Conservation (phyloP, 1,140 invertebrate species). For the Aphidius ervi region DNA sequence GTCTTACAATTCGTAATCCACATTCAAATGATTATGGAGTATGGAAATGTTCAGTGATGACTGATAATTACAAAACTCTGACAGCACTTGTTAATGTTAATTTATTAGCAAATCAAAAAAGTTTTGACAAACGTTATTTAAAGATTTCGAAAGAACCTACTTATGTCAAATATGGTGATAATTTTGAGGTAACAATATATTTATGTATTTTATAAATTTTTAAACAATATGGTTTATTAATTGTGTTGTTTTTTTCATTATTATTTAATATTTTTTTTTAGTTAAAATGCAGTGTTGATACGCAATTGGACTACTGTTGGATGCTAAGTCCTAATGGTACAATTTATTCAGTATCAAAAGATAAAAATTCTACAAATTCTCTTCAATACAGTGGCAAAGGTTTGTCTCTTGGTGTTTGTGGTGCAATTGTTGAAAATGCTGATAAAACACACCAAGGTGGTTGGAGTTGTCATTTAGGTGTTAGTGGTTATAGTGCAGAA, state of each 20-base stretch:
- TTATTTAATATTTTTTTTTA: conserved; percentile 12
- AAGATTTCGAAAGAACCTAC: conserved; percentile 16
- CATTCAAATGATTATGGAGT: conserved; percentile 34
- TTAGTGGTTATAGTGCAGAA: conserved; percentile 27
- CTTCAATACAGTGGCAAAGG: conserved; percentile 33
- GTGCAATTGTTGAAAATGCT: conserved; percentile 30
- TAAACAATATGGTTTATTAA: not conserved
- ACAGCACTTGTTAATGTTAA: conserved; percentile 7
- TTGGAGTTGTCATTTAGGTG: conserved; percentile 41
- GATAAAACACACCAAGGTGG: conserved; percentile 31
- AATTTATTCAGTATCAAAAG: conserved; percentile 27
- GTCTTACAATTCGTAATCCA: conserved; percentile 36
- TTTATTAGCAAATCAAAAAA: not conserved
- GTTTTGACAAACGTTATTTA: too few relatives aligned
- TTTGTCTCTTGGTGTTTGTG: conserved; percentile 37
- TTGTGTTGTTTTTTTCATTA: not conserved
- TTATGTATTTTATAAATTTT: not conserved
- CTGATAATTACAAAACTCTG: conserved; percentile 22
- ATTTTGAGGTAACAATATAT: conserved; percentile 32
- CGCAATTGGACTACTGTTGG: conserved; percentile 40
- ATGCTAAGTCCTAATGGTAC: conserved; percentile 40
- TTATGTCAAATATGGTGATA: conserved; percentile 33
- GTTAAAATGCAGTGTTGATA: conserved; percentile 36
- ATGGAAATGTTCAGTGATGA: conserved; percentile 37
- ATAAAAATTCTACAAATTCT: conserved; percentile 18